Percentiles rank a stretch among this genome's conserved stretches.
Conservation (phyloP, 2,113 vertebrate species). For the Catharus bicknelli region DNA sequence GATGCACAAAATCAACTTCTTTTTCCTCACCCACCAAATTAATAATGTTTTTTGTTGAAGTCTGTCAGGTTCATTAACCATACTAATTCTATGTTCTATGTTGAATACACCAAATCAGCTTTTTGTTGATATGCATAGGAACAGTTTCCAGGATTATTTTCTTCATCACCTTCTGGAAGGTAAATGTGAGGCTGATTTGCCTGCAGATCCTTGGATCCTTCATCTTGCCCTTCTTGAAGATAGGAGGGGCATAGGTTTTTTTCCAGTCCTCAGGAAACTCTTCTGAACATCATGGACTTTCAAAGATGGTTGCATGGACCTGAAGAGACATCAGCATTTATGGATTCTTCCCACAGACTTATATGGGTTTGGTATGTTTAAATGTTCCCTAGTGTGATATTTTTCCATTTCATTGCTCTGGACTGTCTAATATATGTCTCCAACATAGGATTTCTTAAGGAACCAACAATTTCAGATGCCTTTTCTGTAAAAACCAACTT, state of each 20-base stretch:
- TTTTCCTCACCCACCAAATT: accelerated
- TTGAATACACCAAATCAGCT: background rate
- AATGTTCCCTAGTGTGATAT: background rate
- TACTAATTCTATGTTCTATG: background rate
- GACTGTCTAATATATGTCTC: background rate
- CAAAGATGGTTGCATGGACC: background rate
- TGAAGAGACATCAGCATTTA: background rate
- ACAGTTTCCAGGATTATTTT: background rate
- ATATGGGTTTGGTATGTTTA: background rate
- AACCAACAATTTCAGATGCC: background rate
- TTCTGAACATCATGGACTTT: background rate
- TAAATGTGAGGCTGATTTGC: background rate
- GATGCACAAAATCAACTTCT: background rate
- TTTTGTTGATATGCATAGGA: background rate
- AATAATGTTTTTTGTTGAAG: background rate
- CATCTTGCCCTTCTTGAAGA: background rate
- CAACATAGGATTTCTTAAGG: background rate
- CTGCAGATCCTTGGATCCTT: background rate
- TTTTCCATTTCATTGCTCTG: background rate
- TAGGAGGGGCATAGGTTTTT: background rate
- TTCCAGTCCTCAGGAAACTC: background rate
- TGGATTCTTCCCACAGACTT: background rate
- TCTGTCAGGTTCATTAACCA: background rate
- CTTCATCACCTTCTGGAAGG: background rate
- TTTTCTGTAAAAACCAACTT: background rate